Percentiles rank a stretch among this genome's conserved stretches.
Evolutionary conservation across 2,113 vertebrate genomes (phyloP).

Genomic region (Pluvialis apricaria): DNA sequence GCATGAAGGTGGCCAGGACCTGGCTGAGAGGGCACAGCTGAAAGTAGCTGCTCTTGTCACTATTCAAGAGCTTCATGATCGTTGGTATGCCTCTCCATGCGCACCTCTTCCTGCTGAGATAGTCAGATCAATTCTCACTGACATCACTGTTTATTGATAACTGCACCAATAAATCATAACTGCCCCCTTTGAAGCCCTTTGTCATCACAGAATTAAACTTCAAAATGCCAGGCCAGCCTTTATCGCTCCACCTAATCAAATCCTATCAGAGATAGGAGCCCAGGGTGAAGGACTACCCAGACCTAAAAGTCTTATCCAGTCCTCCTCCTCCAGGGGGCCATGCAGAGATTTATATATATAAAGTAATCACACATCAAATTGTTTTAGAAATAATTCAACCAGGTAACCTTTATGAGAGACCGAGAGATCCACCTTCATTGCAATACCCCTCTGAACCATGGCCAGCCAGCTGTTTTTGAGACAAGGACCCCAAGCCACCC

Average conservation of each 20-base stretch:
- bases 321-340: neutral
- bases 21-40: neutral
- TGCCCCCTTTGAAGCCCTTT: neutral
- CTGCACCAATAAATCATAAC: conserved; percentile 32
- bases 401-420: neutral
- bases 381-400: conserved; percentile 26
- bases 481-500: neutral
- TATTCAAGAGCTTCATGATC: neutral
- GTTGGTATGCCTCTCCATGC: neutral
- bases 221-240: conserved; percentile 10
- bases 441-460: neutral
- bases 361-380: conserved; percentile 6
- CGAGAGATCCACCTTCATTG: neutral
- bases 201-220: conserved; percentile 4
- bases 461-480: neutral
- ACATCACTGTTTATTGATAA: conserved; percentile 39
- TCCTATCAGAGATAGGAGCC: neutral
- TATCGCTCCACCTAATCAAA: neutral
- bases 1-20: neutral
- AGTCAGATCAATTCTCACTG: conserved; percentile 18
- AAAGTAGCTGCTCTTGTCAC: neutral
- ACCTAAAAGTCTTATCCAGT: neutral
- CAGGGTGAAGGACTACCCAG: neutral
- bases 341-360: neutral
- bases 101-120: neutral